Percentiles rank a stretch among this genome's conserved stretches.
Evolutionary conservation across 1,140 invertebrate species (phyloP).

Genomic region (Phymorhynchus buccinoides): DNA sequence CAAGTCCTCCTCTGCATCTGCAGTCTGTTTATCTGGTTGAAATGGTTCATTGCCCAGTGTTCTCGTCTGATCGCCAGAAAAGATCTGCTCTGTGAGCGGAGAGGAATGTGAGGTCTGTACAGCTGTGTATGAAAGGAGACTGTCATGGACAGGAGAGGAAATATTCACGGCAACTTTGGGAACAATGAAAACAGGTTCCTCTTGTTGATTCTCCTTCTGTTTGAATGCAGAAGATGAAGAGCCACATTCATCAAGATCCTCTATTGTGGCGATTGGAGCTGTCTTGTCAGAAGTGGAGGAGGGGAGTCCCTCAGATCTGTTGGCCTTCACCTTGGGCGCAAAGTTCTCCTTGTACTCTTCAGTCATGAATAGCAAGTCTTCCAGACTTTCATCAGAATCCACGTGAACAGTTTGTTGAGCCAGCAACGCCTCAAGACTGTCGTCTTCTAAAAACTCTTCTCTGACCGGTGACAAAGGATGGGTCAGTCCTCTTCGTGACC

Average conservation of each 20-base stretch:
- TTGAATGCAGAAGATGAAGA: no score
- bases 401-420: conserved; percentile 29
- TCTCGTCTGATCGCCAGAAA: background rate
- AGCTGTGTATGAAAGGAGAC: background rate
- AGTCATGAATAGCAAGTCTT: conserved; percentile 15
- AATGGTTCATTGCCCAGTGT: background rate
- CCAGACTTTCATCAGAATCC: conserved; percentile 36
- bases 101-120: background rate
- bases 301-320: background rate
- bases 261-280: conserved; percentile 15
- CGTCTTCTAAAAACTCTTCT: conserved; percentile 35
- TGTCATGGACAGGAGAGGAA: background rate
- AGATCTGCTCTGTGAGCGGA: background rate
- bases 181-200: conserved; percentile 18
- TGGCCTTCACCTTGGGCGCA: background rate
- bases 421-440: conserved; percentile 36
- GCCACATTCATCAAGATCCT: conserved; percentile 1
- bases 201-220: background rate
- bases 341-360: conserved; percentile 30
- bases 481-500: background rate
- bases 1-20: background rate
- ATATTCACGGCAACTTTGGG: background rate
- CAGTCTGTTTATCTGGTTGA: background rate
- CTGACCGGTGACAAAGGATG: conserved; percentile 40
- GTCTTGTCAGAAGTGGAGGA: background rate